Base-by-base conservation (phyloP, 2,888 invertebrate species). In the Clistopyga incitator region DNA sequence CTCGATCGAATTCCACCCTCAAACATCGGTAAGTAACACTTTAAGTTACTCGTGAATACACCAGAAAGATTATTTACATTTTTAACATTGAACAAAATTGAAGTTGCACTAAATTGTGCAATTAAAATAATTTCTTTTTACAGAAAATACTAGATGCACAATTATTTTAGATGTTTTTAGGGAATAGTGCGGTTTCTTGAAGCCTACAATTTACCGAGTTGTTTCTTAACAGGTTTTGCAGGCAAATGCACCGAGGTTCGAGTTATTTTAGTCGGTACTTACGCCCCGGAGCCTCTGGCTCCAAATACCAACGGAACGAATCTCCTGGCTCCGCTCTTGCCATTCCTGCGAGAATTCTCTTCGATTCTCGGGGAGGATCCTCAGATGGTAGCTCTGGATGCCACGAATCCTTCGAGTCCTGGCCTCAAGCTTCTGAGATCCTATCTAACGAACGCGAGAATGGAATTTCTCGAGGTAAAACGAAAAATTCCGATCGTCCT, bases 1-100 rank as follows among this genome's bases (percentile, higher is more conserved):
- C 94, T 96, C 90, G 95, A 96, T 52, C 94, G 96, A 77, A 94
- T 96, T 82, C 95, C 95, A 45, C 93, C 94, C 59, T 95, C 95
- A 88, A 95, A 95, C 78, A 94, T 95, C 84, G 95, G 95, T 95
- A 92, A 92, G 91, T 76, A 38, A 54, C 15, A 11, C 47, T 47
- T n/a, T 50, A 18, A 50, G n/a, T 50, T 18, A 50, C 1, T 45
- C 2, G 11, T 15, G 15, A 47, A 47, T 47, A n/a, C n/a, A n/a
- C n/a, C n/a, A n/a, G 29, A 29, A 29, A 29, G 29, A 29, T 29
- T 29, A 29, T 29, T 29, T 29, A 29, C 4, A 29, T 29, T 29
- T 29, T 29, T 29, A 3, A 29, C 29, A 29, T 29, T 29, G 4
- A 29, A 29, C 29, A 29, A 29, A 29, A 29, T 29, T 29, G 29